phyloP scores from a whole-genome alignment of 2,113 vertebrate species.

The Atractosteus spatula region DNA sequence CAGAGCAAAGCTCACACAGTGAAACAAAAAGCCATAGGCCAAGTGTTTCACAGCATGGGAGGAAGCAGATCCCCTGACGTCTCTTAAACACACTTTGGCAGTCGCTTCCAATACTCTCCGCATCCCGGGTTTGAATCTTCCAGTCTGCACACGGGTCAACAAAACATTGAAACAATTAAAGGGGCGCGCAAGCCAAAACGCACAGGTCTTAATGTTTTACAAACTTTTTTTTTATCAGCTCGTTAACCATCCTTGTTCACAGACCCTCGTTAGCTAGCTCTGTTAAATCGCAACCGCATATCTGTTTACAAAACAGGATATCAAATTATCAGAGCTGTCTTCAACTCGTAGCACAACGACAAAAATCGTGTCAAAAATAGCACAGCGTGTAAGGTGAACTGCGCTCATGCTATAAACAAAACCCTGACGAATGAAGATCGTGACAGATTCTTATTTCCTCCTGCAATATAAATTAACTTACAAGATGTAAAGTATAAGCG shows the following conservation, averaged over 20 bases:
- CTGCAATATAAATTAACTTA: too few relatives aligned
- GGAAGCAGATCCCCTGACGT: background rate
- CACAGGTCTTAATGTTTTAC: background rate
- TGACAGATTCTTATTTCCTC: too few relatives aligned
- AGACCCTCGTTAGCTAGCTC: constrained; percentile 13
- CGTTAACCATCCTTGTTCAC: background rate
- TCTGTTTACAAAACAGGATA: constrained; percentile 28
- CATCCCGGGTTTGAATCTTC: background rate
- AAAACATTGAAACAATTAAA: background rate
- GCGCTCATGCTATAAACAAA: too few relatives aligned
- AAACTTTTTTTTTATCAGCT: background rate
- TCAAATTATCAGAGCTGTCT: constrained; percentile 22
- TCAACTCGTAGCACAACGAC: constrained; percentile 18
- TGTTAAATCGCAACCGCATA: constrained; percentile 12
- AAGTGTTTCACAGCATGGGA: background rate
- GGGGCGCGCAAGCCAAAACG: background rate
- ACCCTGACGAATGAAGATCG: background rate
- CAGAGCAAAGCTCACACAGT: background rate
- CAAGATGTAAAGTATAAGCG: too few relatives aligned
- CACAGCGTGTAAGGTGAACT: background rate
- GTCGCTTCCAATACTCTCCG: background rate
- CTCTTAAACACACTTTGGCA: background rate
- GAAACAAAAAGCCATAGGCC: background rate
- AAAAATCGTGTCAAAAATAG: background rate
- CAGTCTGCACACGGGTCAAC: background rate